phyloP scores from a whole-genome alignment of 2,113 vertebrate species.

The Triplophysa siluroides region DNA sequence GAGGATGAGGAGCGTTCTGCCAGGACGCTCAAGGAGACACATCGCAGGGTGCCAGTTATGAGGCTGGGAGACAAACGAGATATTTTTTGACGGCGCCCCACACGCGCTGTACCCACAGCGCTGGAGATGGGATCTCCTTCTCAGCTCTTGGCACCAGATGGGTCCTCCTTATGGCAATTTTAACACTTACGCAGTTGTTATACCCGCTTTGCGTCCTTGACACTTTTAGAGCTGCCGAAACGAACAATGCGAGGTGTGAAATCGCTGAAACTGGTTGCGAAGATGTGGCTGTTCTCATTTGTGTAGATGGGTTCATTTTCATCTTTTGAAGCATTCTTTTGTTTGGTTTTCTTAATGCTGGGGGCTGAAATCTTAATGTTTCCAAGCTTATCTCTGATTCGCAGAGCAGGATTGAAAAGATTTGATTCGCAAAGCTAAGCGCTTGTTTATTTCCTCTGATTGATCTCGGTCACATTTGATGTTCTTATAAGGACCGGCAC shows the following conservation, averaged over 20 bases:
- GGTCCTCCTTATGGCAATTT: constrained; percentile 69
- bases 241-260: constrained; percentile 55
- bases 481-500: constrained; percentile 3
- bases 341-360: background rate
- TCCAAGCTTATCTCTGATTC: constrained; percentile 1
- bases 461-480: constrained; percentile 21
- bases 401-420: background rate
- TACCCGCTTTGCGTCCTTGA: constrained; percentile 49
- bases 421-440: constrained; percentile 1
- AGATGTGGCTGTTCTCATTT: constrained; percentile 24
- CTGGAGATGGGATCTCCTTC: constrained; percentile 24
- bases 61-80: constrained; percentile 51
- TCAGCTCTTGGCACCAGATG: constrained; percentile 70
- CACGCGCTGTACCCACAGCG: constrained; percentile 67
- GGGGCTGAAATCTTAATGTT: background rate
- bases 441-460: background rate
- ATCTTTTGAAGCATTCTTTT: background rate
- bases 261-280: constrained; percentile 53
- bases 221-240: constrained; percentile 58
- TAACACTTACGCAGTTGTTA: constrained; percentile 59
- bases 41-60: constrained; percentile 54
- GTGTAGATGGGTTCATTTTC: constrained; percentile 15
- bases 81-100: constrained; percentile 46
- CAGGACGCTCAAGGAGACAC: constrained; percentile 41
- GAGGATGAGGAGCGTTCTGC: constrained; percentile 49